A percentile compares a stretch with the other conserved stretches of the same genome.
These are phyloP conservation scores for Mystacides longicornis DNA, from an alignment of 2,888 invertebrate species.

Conservation along the genomic window DNA sequence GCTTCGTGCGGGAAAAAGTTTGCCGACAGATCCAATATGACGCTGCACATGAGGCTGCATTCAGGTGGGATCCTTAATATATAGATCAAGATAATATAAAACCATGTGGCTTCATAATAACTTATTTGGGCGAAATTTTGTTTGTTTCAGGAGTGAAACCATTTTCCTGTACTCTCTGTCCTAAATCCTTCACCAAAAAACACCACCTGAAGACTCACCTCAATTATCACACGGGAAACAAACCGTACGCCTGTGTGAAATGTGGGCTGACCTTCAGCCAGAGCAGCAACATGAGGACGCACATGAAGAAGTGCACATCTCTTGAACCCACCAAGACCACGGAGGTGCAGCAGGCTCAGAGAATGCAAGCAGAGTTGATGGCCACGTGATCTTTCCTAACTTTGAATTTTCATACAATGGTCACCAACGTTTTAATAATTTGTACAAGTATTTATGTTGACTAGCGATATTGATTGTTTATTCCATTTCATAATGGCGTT, in stretches of 20 bases:
- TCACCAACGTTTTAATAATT: too few relatives aligned
- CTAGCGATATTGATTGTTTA: too few relatives aligned
- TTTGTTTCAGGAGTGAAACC: conserved; percentile 63
- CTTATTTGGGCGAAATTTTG: background rate
- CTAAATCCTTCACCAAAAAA: conserved; percentile 79
- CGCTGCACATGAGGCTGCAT: conserved; percentile 70
- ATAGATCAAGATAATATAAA: background rate
- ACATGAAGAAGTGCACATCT: conserved; percentile 64
- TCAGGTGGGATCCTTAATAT: conserved; percentile 44
- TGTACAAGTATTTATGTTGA: too few relatives aligned
- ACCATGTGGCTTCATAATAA: background rate
- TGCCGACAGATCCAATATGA: conserved; percentile 80
- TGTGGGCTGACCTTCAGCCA: conserved; percentile 75
- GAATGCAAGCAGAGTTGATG: background rate
- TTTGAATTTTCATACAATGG: too few relatives aligned
- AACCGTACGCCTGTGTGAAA: conserved; percentile 65
- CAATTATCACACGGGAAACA: conserved; percentile 77
- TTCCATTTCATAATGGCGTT: too few relatives aligned
- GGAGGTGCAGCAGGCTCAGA: background rate
- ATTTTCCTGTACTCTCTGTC: conserved; percentile 57
- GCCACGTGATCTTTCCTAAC: background rate
- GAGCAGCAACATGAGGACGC: conserved; percentile 82
- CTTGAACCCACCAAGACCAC: background rate
- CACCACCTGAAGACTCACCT: conserved; percentile 79
- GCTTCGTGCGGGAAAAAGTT: conserved; percentile 75